phyloP scores from a whole-genome alignment of 1,140 invertebrate genomes.

The Melipona quadrifasciata region DNA sequence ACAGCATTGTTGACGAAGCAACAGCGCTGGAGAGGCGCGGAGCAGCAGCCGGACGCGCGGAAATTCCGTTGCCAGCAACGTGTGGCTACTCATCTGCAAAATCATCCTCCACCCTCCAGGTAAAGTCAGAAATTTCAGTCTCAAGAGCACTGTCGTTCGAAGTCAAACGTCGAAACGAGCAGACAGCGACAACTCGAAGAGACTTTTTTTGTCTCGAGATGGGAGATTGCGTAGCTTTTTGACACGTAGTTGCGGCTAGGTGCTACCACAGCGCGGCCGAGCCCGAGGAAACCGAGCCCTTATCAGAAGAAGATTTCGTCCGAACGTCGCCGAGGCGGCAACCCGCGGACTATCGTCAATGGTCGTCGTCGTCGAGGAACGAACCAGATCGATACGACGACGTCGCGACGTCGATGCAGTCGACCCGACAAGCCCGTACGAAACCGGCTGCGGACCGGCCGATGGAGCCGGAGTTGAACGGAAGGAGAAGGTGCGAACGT shows the following conservation, averaged over 20 bases:
- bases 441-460: slow-evolving; percentile 54
- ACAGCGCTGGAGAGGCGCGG: slow-evolving; percentile 42
- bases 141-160: background rate
- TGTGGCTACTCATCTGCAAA: background rate
- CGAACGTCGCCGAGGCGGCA: slow-evolving; percentile 24
- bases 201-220: no score
- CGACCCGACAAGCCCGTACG: slow-evolving; percentile 27
- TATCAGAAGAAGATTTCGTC: slow-evolving; percentile 59
- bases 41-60: slow-evolving; percentile 36
- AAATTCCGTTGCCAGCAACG: slow-evolving; percentile 39
- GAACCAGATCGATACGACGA: slow-evolving; percentile 49
- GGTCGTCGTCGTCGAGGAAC: slow-evolving; percentile 35
- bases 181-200: background rate
- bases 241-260: slow-evolving; percentile 28
- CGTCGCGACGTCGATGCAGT: background rate
- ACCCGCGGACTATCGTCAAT: slow-evolving; percentile 32
- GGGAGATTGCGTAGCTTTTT: background rate
- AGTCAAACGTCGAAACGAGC: background rate
- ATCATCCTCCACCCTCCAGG: slow-evolving; percentile 42
- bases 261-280: slow-evolving; percentile 38
- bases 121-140: slow-evolving; percentile 5
- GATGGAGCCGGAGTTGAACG: slow-evolving; percentile 40
- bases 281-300: slow-evolving; percentile 51
- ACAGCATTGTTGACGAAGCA: slow-evolving; percentile 2
- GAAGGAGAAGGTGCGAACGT: slow-evolving; percentile 56